phyloP scores from a whole-genome alignment of 2,888 invertebrate species.

The Xestia sexstrigata region DNA sequence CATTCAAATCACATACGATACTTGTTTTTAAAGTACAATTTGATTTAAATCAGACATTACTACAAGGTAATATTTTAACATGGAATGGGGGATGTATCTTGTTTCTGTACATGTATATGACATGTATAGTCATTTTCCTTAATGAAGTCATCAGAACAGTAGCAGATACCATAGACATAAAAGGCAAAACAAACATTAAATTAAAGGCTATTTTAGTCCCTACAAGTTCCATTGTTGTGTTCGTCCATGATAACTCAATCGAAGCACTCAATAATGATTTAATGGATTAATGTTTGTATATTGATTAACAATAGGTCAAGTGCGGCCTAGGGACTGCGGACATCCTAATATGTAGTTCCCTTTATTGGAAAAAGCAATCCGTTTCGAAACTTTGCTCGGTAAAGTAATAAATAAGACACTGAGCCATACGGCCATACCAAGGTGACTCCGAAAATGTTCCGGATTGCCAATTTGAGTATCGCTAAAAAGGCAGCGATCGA shows the following conservation, averaged over 20 bases:
- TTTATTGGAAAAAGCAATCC: slow-evolving; percentile 42
- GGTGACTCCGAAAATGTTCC: slow-evolving; percentile 59
- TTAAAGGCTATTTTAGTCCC: slow-evolving; percentile 7
- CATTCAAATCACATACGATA: slow-evolving; percentile 54
- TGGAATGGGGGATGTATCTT: slow-evolving; percentile 17
- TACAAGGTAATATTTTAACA: slow-evolving; percentile 36
- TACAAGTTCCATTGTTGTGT: not conserved
- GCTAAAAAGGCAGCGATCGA: slow-evolving; percentile 48
- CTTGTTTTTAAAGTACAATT: slow-evolving; percentile 51
- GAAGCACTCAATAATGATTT: slow-evolving; percentile 1
- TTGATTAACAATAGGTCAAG: slow-evolving; percentile 2
- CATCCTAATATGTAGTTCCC: slow-evolving; percentile 38
- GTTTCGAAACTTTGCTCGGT: slow-evolving; percentile 49
- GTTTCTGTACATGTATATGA: slow-evolving; percentile 21
- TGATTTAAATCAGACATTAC: slow-evolving; percentile 46
- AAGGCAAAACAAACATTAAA: slow-evolving; percentile 11
- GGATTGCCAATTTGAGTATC: slow-evolving; percentile 53
- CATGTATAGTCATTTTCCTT: slow-evolving; percentile 48
- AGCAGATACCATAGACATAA: slow-evolving; percentile 20
- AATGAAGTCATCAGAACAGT: slow-evolving; percentile 48
- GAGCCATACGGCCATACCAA: slow-evolving; percentile 45
- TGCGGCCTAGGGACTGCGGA: not conserved
- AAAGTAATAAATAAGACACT: slow-evolving; percentile 54
- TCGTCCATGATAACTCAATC: slow-evolving; percentile 8
- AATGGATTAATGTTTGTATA: slow-evolving; percentile 1